Conservation (phyloP, 2,888 invertebrate genomes). For the Poecilus cupreus region DNA sequence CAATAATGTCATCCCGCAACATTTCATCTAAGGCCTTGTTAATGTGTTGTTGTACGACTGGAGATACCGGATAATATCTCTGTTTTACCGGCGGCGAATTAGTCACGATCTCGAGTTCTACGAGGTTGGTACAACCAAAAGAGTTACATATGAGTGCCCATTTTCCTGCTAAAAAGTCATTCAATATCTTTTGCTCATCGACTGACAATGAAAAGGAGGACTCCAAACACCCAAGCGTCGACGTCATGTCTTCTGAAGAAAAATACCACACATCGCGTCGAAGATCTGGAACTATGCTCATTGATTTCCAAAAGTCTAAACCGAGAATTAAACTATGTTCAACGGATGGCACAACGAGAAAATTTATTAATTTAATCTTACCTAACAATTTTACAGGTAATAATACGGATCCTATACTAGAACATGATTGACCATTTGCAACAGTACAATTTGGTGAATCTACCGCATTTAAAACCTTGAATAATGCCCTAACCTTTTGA, state of each 20-base stretch:
- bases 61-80: conserved; percentile 52
- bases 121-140: conserved; percentile 57
- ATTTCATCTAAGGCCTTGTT: conserved; percentile 22
- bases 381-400: conserved; percentile 47
- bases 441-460: conserved; percentile 41
- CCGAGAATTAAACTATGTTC: conserved; percentile 60
- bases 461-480: not conserved
- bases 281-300: not conserved
- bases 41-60: conserved; percentile 42
- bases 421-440: conserved; percentile 58
- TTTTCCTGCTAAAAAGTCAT: not conserved
- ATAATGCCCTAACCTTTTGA: not conserved
- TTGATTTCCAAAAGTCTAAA: conserved; percentile 59
- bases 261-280: conserved; percentile 28
- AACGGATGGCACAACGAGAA: conserved; percentile 58
- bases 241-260: not conserved
- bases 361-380: conserved; percentile 46
- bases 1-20: not conserved
- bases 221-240: not conserved
- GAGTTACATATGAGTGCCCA: not conserved
- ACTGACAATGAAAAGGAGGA: not conserved
- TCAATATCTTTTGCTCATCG: not conserved
- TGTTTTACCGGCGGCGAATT: conserved; percentile 52
- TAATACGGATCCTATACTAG: conserved; percentile 37
- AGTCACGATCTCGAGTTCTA: conserved; percentile 56